Base-by-base conservation (phyloP, 2,113 vertebrate species). In the Aptenodytes patagonicus region DNA sequence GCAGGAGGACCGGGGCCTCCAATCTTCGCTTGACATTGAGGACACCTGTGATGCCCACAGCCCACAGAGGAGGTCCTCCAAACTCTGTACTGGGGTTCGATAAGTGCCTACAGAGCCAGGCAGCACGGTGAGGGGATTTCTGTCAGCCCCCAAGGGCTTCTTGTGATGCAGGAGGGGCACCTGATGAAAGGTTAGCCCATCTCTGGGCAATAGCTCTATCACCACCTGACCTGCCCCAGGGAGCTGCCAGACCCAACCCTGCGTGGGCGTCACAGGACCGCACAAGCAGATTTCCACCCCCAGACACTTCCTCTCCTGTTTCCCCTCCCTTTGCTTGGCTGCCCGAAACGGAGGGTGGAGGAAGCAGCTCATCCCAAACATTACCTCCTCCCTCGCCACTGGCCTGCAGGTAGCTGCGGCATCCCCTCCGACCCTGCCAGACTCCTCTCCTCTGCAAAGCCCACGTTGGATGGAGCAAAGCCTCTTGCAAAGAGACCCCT, bases 61-160 rank as follows among this genome's bases (percentile, higher is more conserved):
- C 12, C 47, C 32, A 28, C 0, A 0, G 31, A 76, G 36, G 29
- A 78, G 8, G 11, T 51, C 54, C n/a, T 89, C 38, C 70, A 58
- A 31, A 55, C n/a, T 55, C 87, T 4, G 0, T 31, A 17, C 7
- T 0, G 5, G 49, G 9, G n/a, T 29, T 93, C 0, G 0, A 13
- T 15, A 65, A 79, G 29, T 65, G 49, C 61, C 40, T 72, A 28
- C 58, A 64, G 52, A 83, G 58, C 14, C n/a, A 38, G 46, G 52
- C 52, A 90, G 62, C 49, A 34, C 1, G 6, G 26, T 1, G 8
- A 62, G 17, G 31, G 62, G 62, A 42, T 69, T 87, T 84, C 66
- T 86, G 25, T 47, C 19, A n/a, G 26, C 17, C 11, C 4, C 11
- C 7, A 32, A 40, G 8, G 36, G 64, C 38, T 66, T 66, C 46